phyloP scores from a whole-genome alignment of 2,797 vertebrate genomes.

The Knipowitschia caucasica region DNA sequence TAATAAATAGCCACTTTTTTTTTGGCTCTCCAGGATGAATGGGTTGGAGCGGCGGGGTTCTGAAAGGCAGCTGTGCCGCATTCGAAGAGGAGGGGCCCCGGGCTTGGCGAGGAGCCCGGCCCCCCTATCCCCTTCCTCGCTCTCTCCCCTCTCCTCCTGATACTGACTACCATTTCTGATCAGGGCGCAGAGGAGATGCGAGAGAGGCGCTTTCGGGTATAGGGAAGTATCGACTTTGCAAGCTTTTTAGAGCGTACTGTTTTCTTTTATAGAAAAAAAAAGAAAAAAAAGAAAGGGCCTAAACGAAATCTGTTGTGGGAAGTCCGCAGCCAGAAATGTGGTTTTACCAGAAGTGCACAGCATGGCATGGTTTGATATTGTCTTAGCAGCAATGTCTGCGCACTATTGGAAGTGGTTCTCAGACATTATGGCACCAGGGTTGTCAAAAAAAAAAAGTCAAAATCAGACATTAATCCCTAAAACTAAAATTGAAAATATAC shows the following conservation, averaged over 20 bases:
- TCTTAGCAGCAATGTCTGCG: conserved; percentile 19
- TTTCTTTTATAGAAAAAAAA: conserved; percentile 22
- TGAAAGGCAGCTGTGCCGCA: conserved; percentile 92
- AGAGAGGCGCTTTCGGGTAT: background rate
- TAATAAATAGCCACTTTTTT: conserved; percentile 97
- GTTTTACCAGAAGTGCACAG: conserved; percentile 61
- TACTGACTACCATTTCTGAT: conserved; percentile 71
- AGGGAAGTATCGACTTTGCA: conserved; percentile 39
- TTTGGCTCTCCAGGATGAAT: conserved; percentile 89
- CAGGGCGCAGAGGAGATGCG: conserved; percentile 47
- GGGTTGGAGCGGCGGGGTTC: conserved; percentile 89
- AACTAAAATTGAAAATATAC: too few relatives aligned
- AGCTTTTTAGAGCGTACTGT: conserved; percentile 34
- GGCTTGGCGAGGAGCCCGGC: conserved; percentile 66
- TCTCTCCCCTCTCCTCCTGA: conserved; percentile 52
- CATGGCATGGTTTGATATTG: conserved; percentile 90
- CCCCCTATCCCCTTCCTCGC: conserved; percentile 57
- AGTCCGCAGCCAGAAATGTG: conserved; percentile 31
- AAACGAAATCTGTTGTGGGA: conserved; percentile 28
- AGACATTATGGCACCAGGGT: too few relatives aligned
- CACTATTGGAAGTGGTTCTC: background rate
- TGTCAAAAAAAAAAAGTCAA: too few relatives aligned
- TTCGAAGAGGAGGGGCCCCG: conserved; percentile 86
- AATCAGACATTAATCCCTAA: too few relatives aligned
- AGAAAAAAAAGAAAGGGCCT: conserved; percentile 1